Evolutionary conservation across 2,888 invertebrate species (phyloP), one percentile per base, ranked within the genome.

Genomic region (Xestia sexstrigata): DNA sequence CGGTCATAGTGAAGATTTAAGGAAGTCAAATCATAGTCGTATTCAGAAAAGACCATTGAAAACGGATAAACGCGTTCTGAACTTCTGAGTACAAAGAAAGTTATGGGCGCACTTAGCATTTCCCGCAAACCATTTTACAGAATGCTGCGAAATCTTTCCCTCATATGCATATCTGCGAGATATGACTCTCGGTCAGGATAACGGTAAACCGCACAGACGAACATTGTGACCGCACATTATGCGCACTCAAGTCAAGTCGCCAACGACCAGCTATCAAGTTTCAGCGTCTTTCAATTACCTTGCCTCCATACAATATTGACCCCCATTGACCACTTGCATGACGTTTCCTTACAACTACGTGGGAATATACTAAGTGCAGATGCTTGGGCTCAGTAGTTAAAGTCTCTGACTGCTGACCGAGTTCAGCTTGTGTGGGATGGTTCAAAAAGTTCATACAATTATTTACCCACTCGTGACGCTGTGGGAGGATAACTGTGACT

Each of bases 231-330:
- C 78, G 76, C 80, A 83, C 79, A 82, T 88, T 80, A 87, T 78
- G 79, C 63, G 74, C 74, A 76, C 55, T 87, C 63, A 78, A 79
- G 78, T 87, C 60, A 78, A 79, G 79, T 70, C 58, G 58, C 68
- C 67, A 58, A 78, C 75, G 74, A 71, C 69, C 70, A 71, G 78
- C 79, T 85, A 86, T 88, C 85, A 77, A 42, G 82, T 88, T 88
- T 79, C 83, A 78, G 77, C 62, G 69, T 82, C 84, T 85, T 81
- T 82, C 80, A 82, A 83, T 81, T 85, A 79, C 74, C 82, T 73
- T 67, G 49, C 76, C 60, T 76, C 81, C 84, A 81, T 84, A 79
- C 75, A 81, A 78, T 82, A 81, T 81, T 87, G 84, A 83, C 78
- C 81, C 76, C 73, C n/a, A 74, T 35, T 78, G 68, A 67, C 77